Base-by-base conservation (phyloP, 1,140 invertebrate genomes). In the Listronotus oregonensis region DNA sequence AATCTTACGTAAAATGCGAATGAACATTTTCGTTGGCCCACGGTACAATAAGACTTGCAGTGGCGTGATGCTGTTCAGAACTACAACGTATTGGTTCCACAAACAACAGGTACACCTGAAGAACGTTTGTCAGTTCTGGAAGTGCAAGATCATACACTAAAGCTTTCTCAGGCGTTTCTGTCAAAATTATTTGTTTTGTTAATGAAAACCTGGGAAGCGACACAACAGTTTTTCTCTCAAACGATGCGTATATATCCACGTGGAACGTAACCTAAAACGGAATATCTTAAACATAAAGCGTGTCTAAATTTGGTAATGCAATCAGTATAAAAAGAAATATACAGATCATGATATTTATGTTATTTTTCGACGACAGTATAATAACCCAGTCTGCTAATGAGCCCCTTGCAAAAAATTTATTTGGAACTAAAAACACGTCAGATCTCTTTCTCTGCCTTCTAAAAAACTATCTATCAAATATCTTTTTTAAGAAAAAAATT, bases 1-100 rank as follows among this genome's bases (percentile, higher is more conserved):
- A 46, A 21, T 27, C 83, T 79, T 78, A 87, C 80, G 84, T 86
- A 51, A 89, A 82, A 73, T 84, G 84, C 69, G 83, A 79, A 71
- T 85, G 82, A 58, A 84, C 82, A 40, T 85, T 84, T 57, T 85
- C 80, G 67, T 86, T 86, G 6, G 83, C 84, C 87, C 87, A 89
- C 3, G 86, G 85, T 21, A 88, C 85, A 46, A 85, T 78, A 7
- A 90, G 70, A 69, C 86, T 84, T 0, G 85, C 83, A 0, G 85
- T 81, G 3, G 84, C 82, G 59, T 87, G 84, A 63, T 86, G 84
- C 7, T 73, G 64, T 21, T 80, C 68, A 6, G 64, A 78, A 6
- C 71, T 72, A 66, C 82, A 85, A 6, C 78, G 71, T 1, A 79
- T 57, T 6, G 86, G 82, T 67, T 86, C 82, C 0, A 89, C 76